Evolutionary conservation across 2,888 invertebrate species (phyloP).

Genomic region (Macaria liturata): DNA sequence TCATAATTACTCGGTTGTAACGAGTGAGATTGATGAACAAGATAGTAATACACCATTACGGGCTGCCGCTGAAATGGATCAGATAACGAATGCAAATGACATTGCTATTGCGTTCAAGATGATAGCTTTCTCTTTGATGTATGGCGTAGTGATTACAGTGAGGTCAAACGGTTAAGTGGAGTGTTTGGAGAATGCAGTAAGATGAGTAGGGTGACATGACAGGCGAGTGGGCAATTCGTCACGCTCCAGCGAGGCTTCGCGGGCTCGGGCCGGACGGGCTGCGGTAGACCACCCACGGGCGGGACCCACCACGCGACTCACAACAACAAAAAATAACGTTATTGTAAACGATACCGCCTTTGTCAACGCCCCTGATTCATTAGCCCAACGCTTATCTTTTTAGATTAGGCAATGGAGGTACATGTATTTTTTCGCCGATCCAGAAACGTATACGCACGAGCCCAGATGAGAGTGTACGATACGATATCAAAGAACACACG

Average conservation of each 20-base stretch:
- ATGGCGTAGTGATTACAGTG: background rate
- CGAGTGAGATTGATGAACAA: conserved; percentile 30
- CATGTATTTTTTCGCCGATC: conserved; percentile 19
- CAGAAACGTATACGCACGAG: conserved; percentile 20
- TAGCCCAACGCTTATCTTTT: conserved; percentile 36
- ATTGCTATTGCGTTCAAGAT: conserved; percentile 22
- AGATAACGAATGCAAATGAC: conserved; percentile 30
- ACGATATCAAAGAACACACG: conserved; percentile 24
- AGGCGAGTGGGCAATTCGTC: conserved; percentile 39
- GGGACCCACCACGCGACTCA: conserved; percentile 52
- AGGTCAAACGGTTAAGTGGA: conserved; percentile 9
- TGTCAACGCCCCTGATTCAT: conserved; percentile 45
- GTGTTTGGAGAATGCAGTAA: conserved; percentile 26
- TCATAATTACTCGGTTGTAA: conserved; percentile 39
- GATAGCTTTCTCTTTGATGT: conserved; percentile 8
- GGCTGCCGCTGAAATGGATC: conserved; percentile 20
- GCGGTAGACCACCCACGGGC: conserved; percentile 59
- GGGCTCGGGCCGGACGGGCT: conserved; percentile 42
- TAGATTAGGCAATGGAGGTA: conserved; percentile 28
- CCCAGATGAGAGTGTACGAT: conserved; percentile 17
- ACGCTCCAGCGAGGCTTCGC: conserved; percentile 38
- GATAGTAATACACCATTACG: conserved; percentile 22
- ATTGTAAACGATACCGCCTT: conserved; percentile 49
- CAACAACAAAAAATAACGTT: conserved; percentile 50
- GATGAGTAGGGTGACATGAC: conserved; percentile 34